Conservation (phyloP, 2,797 vertebrate genomes). For the Cichlasoma orientale region DNA sequence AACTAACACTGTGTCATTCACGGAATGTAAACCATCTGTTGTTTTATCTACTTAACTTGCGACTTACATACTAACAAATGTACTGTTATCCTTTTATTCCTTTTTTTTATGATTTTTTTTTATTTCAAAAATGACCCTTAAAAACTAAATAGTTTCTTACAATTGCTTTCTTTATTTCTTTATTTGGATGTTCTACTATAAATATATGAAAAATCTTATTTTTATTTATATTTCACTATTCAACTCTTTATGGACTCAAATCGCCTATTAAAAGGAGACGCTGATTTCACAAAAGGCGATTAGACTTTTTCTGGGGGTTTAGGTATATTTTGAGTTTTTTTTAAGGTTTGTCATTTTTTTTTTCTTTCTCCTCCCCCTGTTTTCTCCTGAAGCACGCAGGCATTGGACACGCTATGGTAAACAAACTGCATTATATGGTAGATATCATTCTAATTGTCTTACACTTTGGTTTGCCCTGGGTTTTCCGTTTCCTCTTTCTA, state of each 20-base stretch:
- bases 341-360: slow-evolving; percentile 87
- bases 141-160: slow-evolving; percentile 54
- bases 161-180: slow-evolving; percentile 79
- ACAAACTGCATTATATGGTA: slow-evolving; percentile 99
- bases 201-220: slow-evolving; percentile 27
- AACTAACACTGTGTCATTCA: slow-evolving; percentile 92
- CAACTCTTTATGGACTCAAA: slow-evolving; percentile 34
- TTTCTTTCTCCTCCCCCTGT: slow-evolving; percentile 82
- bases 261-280: slow-evolving; percentile 39
- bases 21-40: slow-evolving; percentile 90
- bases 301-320: slow-evolving; percentile 44
- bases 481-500: slow-evolving; percentile 87
- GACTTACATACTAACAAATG: slow-evolving; percentile 88
- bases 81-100: slow-evolving; percentile 75
- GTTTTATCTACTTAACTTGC: slow-evolving; percentile 85
- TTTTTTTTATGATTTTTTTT: slow-evolving; percentile 35
- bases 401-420: slow-evolving; percentile 99
- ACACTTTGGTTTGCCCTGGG: slow-evolving; percentile 95
- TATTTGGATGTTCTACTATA: slow-evolving; percentile 74
- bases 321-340: slow-evolving; percentile 78
- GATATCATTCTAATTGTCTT: slow-evolving; percentile 99
- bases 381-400: slow-evolving; percentile 93
- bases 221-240: slow-evolving; percentile 21
- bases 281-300: slow-evolving; percentile 48
- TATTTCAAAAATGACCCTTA: slow-evolving; percentile 63